Conservation (phyloP, 2,888 invertebrate genomes). For the Leptinotarsa rubiginosa region DNA sequence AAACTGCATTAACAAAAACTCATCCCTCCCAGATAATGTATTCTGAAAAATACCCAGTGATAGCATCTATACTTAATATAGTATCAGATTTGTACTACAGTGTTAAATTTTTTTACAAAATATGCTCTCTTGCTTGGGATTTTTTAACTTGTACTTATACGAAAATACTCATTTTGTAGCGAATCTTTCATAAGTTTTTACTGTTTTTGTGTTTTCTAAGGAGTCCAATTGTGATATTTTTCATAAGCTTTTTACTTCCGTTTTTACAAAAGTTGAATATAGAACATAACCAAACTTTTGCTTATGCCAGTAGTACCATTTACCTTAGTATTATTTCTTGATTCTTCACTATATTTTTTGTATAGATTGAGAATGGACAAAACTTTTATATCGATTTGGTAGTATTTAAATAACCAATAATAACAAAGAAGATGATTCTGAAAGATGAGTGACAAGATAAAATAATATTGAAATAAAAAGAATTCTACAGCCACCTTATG, state of each 20-base stretch:
- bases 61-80: constrained; percentile 53
- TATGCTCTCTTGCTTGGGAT: constrained; percentile 38
- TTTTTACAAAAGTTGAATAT: constrained; percentile 50
- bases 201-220: constrained; percentile 34
- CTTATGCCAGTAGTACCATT: constrained; percentile 61
- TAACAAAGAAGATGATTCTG: background rate
- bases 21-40: constrained; percentile 8
- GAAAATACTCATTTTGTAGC: constrained; percentile 53
- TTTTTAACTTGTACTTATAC: constrained; percentile 53
- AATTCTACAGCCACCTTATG: background rate
- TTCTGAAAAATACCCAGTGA: constrained; percentile 47
- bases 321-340: constrained; percentile 52
- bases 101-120: constrained; percentile 13
- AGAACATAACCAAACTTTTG: constrained; percentile 59
- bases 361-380: constrained; percentile 37
- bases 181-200: constrained; percentile 42
- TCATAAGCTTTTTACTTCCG: constrained; percentile 53
- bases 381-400: constrained; percentile 19
- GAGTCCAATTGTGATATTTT: constrained; percentile 58
- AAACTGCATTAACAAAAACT: constrained; percentile 24
- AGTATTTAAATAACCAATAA: background rate
- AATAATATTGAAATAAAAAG: background rate
- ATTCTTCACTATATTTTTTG: constrained; percentile 36
- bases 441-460: background rate
- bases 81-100: constrained; percentile 47